Evolutionary conservation across 2,888 invertebrate species (phyloP).

Genomic region (Cephus rjabovi): DNA sequence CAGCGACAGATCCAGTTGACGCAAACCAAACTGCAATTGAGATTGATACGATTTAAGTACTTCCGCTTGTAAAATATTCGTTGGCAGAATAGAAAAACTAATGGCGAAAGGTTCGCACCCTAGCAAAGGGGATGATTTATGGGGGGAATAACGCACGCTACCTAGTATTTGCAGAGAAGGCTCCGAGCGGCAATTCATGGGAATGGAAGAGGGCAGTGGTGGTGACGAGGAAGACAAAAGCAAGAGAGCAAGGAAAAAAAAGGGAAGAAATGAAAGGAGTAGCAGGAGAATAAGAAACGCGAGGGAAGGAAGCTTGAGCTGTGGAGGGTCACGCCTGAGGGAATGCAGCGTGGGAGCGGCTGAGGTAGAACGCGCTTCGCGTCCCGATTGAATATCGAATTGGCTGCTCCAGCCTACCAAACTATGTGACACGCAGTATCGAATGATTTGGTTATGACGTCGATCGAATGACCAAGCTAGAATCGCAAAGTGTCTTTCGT

Average conservation of each 20-base stretch:
- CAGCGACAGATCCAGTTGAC: slow-evolving; percentile 89
- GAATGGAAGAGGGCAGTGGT: not conserved
- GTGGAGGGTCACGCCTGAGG: slow-evolving; percentile 58
- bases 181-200: not conserved
- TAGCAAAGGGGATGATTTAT: not conserved
- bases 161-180: too few species aligned
- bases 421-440: not conserved
- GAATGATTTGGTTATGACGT: not conserved
- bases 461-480: not conserved
- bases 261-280: slow-evolving; percentile 18
- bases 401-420: not conserved
- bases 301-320: slow-evolving; percentile 20
- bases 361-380: slow-evolving; percentile 36
- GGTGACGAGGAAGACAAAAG: not conserved
- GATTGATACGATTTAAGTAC: too few species aligned
- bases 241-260: slow-evolving; percentile 9
- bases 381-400: slow-evolving; percentile 48
- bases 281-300: slow-evolving; percentile 20
- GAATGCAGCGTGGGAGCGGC: slow-evolving; percentile 64
- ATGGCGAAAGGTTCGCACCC: not conserved
- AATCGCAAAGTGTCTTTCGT: not conserved
- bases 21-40: slow-evolving; percentile 81
- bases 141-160: too few species aligned
- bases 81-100: not conserved
- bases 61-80: not conserved